phyloP scores from a whole-genome alignment of 2,113 vertebrate species.

The Sceloporus tristichus region DNA sequence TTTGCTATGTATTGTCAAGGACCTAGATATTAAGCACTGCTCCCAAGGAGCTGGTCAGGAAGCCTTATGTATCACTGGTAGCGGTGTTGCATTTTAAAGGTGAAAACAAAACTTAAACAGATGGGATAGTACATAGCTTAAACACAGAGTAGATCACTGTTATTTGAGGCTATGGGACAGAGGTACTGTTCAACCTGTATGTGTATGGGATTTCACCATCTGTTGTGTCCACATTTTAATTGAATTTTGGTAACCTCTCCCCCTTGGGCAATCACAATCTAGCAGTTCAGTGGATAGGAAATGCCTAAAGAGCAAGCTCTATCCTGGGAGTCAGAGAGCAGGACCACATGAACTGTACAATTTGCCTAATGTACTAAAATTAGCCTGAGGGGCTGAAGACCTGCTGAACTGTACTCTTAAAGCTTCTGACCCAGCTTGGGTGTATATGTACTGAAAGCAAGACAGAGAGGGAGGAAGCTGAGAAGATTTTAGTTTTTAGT shows the following conservation, averaged over 20 bases:
- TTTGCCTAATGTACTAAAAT: not conserved
- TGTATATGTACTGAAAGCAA: not conserved
- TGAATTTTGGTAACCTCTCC: conserved; percentile 4
- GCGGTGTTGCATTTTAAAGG: not conserved
- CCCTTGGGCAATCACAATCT: conserved; percentile 8
- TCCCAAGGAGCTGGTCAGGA: no score
- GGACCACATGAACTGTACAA: not conserved
- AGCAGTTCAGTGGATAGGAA: conserved; percentile 19
- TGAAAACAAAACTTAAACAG: not conserved
- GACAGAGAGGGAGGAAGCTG: fast-evolving
- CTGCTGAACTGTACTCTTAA: not conserved
- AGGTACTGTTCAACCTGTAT: not conserved
- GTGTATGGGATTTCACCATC: conserved; percentile 7
- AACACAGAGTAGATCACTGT: not conserved
- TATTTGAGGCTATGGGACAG: not conserved
- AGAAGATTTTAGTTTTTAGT: not conserved
- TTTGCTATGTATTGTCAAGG: not conserved
- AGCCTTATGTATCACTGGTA: no score
- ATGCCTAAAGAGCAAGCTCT: not conserved
- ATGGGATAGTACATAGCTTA: not conserved
- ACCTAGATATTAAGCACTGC: not conserved
- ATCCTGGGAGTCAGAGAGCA: not conserved
- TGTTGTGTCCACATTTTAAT: conserved; percentile 9
- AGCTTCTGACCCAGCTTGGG: not conserved
- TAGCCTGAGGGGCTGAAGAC: not conserved